Conservation (phyloP, 2,113 vertebrate genomes). For the Gobiocypris rarus region DNA sequence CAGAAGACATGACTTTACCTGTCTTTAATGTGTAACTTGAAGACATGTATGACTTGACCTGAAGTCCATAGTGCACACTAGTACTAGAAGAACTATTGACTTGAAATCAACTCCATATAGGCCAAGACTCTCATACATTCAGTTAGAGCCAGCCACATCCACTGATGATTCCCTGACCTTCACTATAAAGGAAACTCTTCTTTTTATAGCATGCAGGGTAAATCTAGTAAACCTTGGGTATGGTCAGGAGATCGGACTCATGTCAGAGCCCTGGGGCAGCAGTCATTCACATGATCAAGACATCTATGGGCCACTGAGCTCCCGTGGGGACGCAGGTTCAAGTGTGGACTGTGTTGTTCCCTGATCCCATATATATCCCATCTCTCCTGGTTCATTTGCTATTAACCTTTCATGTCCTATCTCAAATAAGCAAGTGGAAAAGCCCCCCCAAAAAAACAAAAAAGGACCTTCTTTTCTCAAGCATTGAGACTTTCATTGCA, state of each 20-base stretch:
- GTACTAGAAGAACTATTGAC: background rate
- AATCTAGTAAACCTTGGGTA: background rate
- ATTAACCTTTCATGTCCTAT: background rate
- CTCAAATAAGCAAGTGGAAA: background rate
- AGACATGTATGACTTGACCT: background rate
- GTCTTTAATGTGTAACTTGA: slow-evolving; percentile 28
- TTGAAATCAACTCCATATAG: background rate
- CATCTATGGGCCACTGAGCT: background rate
- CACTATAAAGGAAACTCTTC: background rate
- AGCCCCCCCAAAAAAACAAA: background rate
- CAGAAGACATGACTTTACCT: slow-evolving; percentile 34
- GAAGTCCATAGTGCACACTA: background rate
- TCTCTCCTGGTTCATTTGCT: slow-evolving; percentile 3
- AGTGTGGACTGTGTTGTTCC: slow-evolving; percentile 9
- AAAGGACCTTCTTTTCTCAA: background rate
- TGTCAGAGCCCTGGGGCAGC: slow-evolving; percentile 22
- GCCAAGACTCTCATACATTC: background rate
- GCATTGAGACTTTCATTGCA: background rate
- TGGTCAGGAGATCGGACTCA: background rate
- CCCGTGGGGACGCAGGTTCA: background rate
- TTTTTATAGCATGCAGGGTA: background rate
- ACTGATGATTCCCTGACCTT: slow-evolving; percentile 22
- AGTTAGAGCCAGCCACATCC: background rate
- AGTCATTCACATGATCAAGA: slow-evolving; percentile 23
- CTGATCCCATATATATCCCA: slow-evolving; percentile 11